phyloP scores from a whole-genome alignment of 2,113 vertebrate genomes.

The Tragulus kanchil region DNA sequence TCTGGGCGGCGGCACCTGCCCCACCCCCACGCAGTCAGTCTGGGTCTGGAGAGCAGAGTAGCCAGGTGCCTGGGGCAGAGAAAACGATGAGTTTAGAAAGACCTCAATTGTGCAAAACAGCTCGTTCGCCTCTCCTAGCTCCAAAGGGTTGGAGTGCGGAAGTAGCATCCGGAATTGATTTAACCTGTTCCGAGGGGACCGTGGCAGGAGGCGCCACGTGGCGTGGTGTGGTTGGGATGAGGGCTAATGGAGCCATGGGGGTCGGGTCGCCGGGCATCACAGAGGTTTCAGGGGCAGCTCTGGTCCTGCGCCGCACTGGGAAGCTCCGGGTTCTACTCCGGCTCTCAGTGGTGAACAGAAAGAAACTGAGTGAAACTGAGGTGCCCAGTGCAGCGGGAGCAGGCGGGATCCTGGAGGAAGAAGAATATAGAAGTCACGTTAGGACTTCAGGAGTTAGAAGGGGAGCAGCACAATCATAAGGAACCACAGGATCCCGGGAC shows the following conservation, averaged over 20 bases:
- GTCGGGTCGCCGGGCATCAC: not conserved
- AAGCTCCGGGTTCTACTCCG: fast-evolving
- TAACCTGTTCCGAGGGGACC: not conserved
- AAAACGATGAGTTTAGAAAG: not conserved
- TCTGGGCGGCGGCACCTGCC: fast-evolving
- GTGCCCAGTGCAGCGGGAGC: not conserved
- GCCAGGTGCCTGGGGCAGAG: not conserved
- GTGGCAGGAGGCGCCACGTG: not conserved
- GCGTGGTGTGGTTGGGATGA: fast-evolving
- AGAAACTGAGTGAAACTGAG: not conserved
- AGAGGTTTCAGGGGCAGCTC: not conserved
- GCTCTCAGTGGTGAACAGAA: not conserved
- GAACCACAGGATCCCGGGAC: not conserved
- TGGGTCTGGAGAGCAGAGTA: not conserved
- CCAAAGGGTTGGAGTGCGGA: fast-evolving
- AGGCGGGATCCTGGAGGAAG: not conserved
- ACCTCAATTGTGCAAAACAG: not conserved
- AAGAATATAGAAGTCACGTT: not conserved
- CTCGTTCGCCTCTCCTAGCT: fast-evolving
- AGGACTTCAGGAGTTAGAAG: not conserved
- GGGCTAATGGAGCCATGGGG: fast-evolving
- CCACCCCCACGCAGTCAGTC: not conserved
- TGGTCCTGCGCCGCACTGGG: fast-evolving
- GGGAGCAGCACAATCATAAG: not conserved
- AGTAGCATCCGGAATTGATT: not conserved